Conservation (phyloP, 2,113 vertebrate genomes). For the Lepus americanus region DNA sequence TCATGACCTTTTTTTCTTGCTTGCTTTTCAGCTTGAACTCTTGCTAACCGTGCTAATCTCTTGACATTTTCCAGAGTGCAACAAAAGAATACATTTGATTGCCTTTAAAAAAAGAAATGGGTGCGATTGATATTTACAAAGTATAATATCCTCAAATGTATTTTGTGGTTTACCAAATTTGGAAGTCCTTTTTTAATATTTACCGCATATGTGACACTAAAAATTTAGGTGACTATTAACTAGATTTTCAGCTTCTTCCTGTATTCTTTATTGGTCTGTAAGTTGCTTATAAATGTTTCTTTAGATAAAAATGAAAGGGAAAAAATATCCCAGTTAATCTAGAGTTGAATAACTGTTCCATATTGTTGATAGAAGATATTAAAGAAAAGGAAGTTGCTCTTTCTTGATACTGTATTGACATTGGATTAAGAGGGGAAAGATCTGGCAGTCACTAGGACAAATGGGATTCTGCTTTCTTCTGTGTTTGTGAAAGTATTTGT, state of each 20-base stretch:
- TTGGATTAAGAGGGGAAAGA: constrained; percentile 12
- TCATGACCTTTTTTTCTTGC: neutral
- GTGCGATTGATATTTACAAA: neutral
- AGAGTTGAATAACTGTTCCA: neutral
- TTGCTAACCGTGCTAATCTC: constrained; percentile 22
- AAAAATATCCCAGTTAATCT: neutral
- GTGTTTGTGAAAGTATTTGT: neutral
- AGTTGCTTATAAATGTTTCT: constrained; percentile 39
- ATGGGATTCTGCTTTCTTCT: constrained; percentile 61
- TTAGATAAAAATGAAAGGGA: constrained; percentile 6
- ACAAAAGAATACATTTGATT: neutral
- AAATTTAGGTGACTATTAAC: neutral
- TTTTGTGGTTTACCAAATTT: constrained; percentile 42
- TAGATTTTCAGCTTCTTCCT: constrained; percentile 55
- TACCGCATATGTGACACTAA: neutral
- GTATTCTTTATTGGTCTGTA: constrained; percentile 39
- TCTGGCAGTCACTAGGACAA: constrained; percentile 17
- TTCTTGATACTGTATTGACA: neutral
- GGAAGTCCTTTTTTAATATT: neutral
- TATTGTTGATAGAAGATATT: neutral
- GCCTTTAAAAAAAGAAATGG: neutral
- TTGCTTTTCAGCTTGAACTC: constrained; percentile 3
- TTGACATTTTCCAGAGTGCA: neutral
- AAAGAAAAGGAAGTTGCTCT: constrained; percentile 23
- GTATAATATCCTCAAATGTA: neutral